A percentile compares a stretch with the other conserved stretches of the same genome.
These are phyloP conservation scores for Rotaria macrura DNA, from an alignment of 2,888 invertebrate genomes.

Conservation along the genomic window DNA sequence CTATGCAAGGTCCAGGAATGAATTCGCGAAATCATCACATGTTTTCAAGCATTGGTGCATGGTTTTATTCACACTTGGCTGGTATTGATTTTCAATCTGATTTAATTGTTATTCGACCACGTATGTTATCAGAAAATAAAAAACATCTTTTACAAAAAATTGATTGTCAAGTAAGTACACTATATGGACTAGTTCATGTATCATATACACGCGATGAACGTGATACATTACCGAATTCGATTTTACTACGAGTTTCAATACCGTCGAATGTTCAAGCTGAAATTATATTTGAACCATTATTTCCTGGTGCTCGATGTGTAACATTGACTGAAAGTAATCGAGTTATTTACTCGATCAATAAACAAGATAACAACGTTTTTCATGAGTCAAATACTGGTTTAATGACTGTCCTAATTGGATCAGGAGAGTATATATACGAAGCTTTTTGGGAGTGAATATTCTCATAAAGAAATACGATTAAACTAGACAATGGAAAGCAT, in stretches of 20 bases:
- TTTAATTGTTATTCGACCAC: background rate
- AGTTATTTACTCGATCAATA: background rate
- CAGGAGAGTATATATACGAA: background rate
- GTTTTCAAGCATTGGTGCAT: background rate
- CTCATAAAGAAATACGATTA: background rate
- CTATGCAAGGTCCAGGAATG: conserved; percentile 17
- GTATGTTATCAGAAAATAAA: background rate
- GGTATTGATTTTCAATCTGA: conserved; percentile 3
- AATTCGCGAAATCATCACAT: conserved; percentile 4
- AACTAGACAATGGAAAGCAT: background rate
- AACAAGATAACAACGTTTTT: background rate
- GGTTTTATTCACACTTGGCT: conserved; percentile 15
- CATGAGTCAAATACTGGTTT: background rate
- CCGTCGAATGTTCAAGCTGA: background rate
- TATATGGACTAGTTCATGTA: background rate
- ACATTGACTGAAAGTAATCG: background rate
- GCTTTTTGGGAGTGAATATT: background rate
- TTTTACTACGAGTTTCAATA: background rate
- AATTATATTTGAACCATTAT: conserved; percentile 8
- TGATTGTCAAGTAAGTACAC: background rate
- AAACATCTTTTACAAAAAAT: background rate
- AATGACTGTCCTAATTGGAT: background rate
- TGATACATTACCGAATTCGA: background rate
- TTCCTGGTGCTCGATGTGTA: background rate
- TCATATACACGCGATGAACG: background rate